phyloP scores from a whole-genome alignment of 2,797 vertebrate genomes.

The Pangasius krempfi region DNA sequence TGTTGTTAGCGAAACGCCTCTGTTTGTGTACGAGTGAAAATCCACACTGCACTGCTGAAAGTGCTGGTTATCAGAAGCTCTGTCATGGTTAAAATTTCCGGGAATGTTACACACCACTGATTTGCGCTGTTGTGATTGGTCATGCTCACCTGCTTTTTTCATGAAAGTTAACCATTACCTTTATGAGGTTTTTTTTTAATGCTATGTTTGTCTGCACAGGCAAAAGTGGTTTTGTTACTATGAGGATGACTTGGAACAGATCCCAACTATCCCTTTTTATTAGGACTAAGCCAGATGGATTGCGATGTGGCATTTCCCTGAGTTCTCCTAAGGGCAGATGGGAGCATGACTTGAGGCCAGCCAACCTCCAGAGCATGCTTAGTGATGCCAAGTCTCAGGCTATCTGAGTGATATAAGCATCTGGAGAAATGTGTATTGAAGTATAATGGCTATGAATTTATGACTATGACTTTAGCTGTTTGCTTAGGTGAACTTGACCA shows the following conservation, averaged over 20 bases:
- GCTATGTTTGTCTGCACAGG: neutral
- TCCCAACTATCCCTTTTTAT: conserved; percentile 16
- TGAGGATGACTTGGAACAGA: conserved; percentile 61
- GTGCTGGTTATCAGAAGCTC: conserved; percentile 30
- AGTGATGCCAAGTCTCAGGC: conserved; percentile 10
- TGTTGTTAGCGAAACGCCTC: conserved; percentile 32
- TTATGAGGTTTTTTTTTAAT: neutral
- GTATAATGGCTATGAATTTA: neutral
- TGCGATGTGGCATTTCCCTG: conserved; percentile 15
- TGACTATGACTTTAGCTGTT: neutral
- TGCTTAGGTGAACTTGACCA: conserved; percentile 12
- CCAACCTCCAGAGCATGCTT: conserved; percentile 80
- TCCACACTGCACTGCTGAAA: conserved; percentile 7
- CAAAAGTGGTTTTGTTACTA: conserved; percentile 1
- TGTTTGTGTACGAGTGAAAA: conserved; percentile 29
- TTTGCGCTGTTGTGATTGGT: conserved; percentile 27
- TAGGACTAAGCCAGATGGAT: conserved; percentile 20
- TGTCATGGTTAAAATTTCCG: conserved; percentile 13
- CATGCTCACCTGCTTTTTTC: neutral
- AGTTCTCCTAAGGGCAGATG: neutral
- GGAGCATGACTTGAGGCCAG: conserved; percentile 79
- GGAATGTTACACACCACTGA: conserved; percentile 16
- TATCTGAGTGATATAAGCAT: neutral
- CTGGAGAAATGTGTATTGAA: conserved; percentile 11
- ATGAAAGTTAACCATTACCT: conserved; percentile 8